Base-by-base conservation (phyloP, 1,140 invertebrate species). In the Wiebesia pumilae region DNA sequence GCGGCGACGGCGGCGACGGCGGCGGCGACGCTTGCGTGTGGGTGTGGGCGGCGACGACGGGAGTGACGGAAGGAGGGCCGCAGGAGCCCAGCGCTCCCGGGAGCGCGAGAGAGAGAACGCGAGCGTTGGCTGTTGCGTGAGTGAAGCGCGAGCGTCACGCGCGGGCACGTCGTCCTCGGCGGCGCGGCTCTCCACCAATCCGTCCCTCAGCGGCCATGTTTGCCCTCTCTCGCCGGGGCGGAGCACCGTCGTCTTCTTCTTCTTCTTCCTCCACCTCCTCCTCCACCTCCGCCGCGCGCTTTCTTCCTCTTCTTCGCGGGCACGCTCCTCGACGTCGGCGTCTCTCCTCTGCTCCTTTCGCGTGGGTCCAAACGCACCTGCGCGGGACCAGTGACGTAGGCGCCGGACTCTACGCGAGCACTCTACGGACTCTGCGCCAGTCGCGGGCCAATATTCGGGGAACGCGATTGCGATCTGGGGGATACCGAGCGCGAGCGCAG, bases 131-230 rank as follows among this genome's bases (percentile, higher is more conserved):
- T n/a, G 38, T n/a, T n/a, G 89, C 88, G 86, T 91, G 92, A 94
- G 92, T 93, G 93, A 93, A 92, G 92, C 90, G 91, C 91, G 91
- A 91, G 90, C 92, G 92, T 94, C 92, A 93, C 91, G 91, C 89
- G 90, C 81, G 87, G 88, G 88, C 91, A 91, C 92, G 92, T 93
- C 91, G 91, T 69, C 71, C 43, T 90, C 90, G 90, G 91, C 91
- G 92, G 88, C 88, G 88, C 89, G 89, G 89, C 90, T 87, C 92
- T 93, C 92, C 91, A 89, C 92, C 93, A 93, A 94, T 93, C 92
- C 93, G 92, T 93, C 92, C 91, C 91, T 92, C 90, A 92, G 93
- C 93, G 91, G 93, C 92, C 93, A 94, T 94, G 92, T 93, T 93
- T 87, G 86, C 91, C 90, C 89, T 90, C 90, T 91, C 90, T 91